phyloP scores from a whole-genome alignment of 2,113 vertebrate species.

The Lophura nycthemera region DNA sequence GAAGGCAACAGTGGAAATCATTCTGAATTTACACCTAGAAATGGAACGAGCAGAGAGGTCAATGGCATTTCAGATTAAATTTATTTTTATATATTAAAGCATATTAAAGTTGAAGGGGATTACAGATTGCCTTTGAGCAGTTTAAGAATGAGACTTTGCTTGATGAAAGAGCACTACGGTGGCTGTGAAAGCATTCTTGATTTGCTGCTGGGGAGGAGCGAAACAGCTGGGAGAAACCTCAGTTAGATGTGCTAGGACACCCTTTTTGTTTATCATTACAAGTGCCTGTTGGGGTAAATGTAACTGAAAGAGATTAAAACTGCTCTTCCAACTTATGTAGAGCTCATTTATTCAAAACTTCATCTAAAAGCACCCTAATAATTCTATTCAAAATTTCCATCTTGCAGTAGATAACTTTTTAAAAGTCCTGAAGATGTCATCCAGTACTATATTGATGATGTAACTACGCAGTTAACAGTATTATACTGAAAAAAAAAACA shows the following conservation, averaged over 20 bases:
- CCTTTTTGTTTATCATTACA: neutral
- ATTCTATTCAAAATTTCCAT: neutral
- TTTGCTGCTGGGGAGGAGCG: neutral
- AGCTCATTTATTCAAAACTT: neutral
- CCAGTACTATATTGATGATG: neutral
- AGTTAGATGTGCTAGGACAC: neutral
- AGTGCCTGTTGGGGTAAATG: neutral
- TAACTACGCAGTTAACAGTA: neutral
- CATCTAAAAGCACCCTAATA: neutral
- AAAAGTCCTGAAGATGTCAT: neutral
- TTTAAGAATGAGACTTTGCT: neutral
- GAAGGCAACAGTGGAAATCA: neutral
- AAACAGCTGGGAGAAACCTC: neutral
- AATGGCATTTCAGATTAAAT: neutral
- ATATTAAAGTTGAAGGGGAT: neutral
- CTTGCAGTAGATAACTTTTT: neutral
- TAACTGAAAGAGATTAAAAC: neutral
- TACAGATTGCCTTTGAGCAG: neutral
- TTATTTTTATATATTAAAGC: neutral
- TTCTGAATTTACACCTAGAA: neutral
- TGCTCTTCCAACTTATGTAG: neutral
- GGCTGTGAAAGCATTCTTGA: neutral
- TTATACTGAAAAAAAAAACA: neutral
- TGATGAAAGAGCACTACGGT: rapidly evolving
- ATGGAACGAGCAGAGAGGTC: neutral